Evolutionary conservation across 2,888 invertebrate species (phyloP).

Genomic region (Tenthredo amoena): DNA sequence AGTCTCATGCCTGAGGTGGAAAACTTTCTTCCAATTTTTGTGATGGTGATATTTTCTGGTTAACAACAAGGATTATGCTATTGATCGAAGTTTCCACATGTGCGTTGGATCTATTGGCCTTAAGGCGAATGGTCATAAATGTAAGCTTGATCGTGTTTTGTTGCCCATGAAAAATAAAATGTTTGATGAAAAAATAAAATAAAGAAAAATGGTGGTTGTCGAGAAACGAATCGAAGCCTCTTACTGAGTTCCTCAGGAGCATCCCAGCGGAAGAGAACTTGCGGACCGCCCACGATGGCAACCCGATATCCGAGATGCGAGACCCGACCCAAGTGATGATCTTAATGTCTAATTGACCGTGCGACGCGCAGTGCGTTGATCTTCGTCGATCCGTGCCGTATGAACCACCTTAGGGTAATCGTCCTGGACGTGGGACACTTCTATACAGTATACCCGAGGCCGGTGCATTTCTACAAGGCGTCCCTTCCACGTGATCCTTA

Average conservation of each 20-base stretch:
- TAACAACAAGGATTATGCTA: not conserved
- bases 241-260: constrained; percentile 75
- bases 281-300: constrained; percentile 77
- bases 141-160: not conserved
- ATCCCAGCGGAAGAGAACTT: constrained; percentile 75
- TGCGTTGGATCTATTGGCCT: not conserved
- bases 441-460: constrained; percentile 32
- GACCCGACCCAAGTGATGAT: constrained; percentile 71
- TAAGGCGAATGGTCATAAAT: not conserved
- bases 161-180: not conserved
- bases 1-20: not conserved
- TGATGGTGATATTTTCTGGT: not conserved
- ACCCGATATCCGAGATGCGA: constrained; percentile 68
- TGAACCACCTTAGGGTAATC: constrained; percentile 71
- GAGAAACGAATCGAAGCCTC: constrained; percentile 72
- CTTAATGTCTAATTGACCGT: constrained; percentile 77
- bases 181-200: not conserved
- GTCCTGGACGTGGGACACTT: constrained; percentile 69
- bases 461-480: constrained; percentile 8
- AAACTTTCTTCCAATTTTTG: not conserved
- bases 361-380: constrained; percentile 67
- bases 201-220: not conserved
- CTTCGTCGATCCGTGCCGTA: constrained; percentile 59
- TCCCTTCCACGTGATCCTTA: constrained; percentile 60
- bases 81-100: not conserved